Base-by-base conservation (phyloP, 2,888 invertebrate species). In the Notodonta ziczac region DNA sequence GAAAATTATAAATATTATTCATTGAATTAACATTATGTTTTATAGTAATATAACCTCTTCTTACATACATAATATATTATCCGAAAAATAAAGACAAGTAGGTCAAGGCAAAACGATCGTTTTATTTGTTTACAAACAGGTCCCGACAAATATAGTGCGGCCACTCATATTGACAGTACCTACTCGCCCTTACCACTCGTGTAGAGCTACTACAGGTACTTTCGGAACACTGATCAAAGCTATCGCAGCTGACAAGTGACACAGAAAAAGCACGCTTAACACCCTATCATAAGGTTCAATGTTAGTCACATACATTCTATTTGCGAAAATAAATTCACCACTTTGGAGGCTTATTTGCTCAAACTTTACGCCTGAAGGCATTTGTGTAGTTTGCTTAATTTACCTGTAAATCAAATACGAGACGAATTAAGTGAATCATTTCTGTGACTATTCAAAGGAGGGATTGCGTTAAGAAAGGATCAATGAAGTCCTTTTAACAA, bases 171-270 rank as follows among this genome's bases (percentile, higher is more conserved):
- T 65, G 57, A 68, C 65, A 60, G 60, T 55, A 53, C 52, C 61
- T 62, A 40, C 35, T 13, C 2, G 12, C 13, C 14, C 52, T 61
- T 62, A 40, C 35, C 5, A 5, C 4, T 32, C 14, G 13, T 48
- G n/a, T 35, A n/a, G 35, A 32, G 48, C 14, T 42, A 61, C 59
- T 65, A 62, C 66, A 67, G 60, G 63, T 70, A 69, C 63, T 74
- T 72, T 70, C 70, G 71, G 73, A 63, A 78, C 77, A 77, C 57
- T 73, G 83, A 85, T 83, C 85, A 84, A 85, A 84, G 80, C 68
- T 46, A 60, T 62, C 53, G 57, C 56, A 24, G 57, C 48, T 53
- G 55, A 64, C 65, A 69, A 58, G 51, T 39, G 53, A 14, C 57
- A 66, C 56, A 56, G 61, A 40, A 69, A 63, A 65, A 66, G 35